Evolutionary conservation across 2,888 invertebrate genomes (phyloP).

Genomic region (Thysanoteuthis rhombus): DNA sequence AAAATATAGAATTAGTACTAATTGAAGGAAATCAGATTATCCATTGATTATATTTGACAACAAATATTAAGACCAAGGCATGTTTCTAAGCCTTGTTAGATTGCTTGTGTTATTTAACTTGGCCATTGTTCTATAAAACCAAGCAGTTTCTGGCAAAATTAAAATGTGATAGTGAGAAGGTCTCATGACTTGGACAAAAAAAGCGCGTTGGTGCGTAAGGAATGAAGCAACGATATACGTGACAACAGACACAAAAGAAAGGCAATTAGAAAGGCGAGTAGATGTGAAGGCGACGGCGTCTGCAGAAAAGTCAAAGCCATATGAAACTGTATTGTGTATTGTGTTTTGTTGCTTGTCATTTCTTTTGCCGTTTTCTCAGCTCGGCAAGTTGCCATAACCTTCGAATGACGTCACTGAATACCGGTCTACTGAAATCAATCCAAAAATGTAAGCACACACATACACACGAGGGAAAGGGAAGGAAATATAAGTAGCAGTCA

Average conservation of each 20-base stretch:
- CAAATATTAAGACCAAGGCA: no score
- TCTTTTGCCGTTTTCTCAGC: not conserved
- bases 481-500: not conserved
- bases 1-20: no score
- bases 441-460: not conserved
- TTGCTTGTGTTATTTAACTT: no score
- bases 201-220: not conserved
- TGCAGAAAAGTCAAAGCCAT: not conserved
- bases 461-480: not conserved
- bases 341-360: not conserved
- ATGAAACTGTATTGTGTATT: not conserved
- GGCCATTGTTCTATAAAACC: no score
- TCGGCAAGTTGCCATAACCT: not conserved
- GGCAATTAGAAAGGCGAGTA: not conserved
- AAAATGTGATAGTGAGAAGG: no score
- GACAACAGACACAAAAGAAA: not conserved
- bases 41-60: no score
- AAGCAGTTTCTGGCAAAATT: no score
- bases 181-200: no score
- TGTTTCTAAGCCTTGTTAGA: no score
- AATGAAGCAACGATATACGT: not conserved
- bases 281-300: not conserved
- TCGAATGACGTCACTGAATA: constrained; percentile 12
- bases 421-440: not conserved
- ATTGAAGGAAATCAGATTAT: no score